Conservation (phyloP, 2,113 vertebrate species). For the Empidonax alnorum region DNA sequence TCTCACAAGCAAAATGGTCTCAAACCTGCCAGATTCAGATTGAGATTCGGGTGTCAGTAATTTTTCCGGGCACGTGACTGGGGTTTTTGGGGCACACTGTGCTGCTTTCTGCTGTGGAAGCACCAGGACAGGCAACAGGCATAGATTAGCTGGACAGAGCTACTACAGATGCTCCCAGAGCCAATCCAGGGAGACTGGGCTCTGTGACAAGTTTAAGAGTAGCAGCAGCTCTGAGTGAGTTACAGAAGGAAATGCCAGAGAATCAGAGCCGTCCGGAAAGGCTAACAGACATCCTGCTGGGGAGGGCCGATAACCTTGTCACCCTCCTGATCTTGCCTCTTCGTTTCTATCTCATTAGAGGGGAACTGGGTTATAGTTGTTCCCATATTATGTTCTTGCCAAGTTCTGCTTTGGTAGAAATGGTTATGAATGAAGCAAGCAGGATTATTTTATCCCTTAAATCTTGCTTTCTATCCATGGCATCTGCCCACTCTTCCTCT, state of each 20-base stretch:
- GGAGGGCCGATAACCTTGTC: background rate
- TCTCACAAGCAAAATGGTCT: background rate
- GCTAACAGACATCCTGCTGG: background rate
- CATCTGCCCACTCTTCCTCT: background rate
- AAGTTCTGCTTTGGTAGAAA: background rate
- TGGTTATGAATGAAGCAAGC: slow-evolving; percentile 3
- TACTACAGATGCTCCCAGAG: background rate
- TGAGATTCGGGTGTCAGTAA: background rate
- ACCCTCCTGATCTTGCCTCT: background rate
- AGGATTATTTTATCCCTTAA: background rate
- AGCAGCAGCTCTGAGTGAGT: background rate
- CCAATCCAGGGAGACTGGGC: background rate
- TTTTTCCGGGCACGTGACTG: rapidly evolving
- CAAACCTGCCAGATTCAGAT: background rate
- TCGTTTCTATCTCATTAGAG: background rate
- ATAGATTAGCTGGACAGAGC: background rate
- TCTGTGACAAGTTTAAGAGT: background rate
- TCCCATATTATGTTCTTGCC: background rate
- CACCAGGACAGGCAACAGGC: background rate
- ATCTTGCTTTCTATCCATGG: background rate
- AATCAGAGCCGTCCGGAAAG: background rate
- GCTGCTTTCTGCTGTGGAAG: background rate
- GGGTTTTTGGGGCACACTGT: background rate
- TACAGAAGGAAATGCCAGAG: background rate
- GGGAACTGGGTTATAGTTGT: background rate